These are phyloP conservation scores for Pimpla rufipes DNA, from an alignment of 2,888 invertebrate species.

Conservation along the genomic window DNA sequence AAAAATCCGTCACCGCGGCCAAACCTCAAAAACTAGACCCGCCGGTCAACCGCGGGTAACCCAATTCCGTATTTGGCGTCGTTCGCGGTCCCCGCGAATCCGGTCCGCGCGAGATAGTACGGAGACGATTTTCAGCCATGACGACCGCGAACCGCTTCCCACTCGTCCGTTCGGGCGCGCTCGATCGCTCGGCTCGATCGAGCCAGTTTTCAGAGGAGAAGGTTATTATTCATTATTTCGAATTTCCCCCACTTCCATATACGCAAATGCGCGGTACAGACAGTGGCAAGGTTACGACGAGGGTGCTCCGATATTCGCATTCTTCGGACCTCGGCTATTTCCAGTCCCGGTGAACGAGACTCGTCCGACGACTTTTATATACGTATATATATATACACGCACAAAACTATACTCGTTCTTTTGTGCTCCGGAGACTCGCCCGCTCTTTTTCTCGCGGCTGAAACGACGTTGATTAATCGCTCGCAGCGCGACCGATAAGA, in stretches of 20 bases:
- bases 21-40: neutral
- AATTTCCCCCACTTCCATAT: neutral
- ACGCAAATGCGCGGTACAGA: neutral
- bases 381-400: constrained; percentile 8
- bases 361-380: constrained; percentile 15
- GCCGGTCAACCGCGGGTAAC: constrained; percentile 68
- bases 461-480: constrained; percentile 66
- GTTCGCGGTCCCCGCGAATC: constrained; percentile 41
- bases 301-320: constrained; percentile 32
- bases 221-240: constrained; percentile 44
- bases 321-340: constrained; percentile 31
- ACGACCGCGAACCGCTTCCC: constrained; percentile 43
- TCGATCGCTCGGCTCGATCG: constrained; percentile 2
- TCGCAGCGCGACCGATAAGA: constrained; percentile 51
- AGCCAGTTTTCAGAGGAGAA: constrained; percentile 2
- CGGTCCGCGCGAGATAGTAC: constrained; percentile 45
- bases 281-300: constrained; percentile 23
- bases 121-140: constrained; percentile 52
- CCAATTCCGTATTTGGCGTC: constrained; percentile 75
- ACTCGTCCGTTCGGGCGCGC: constrained; percentile 24
- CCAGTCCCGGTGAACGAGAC: constrained; percentile 8
- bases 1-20: neutral
- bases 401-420: neutral
- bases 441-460: constrained; percentile 17
- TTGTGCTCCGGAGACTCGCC: neutral